A percentile compares a stretch with the other conserved stretches of the same genome.
These are phyloP conservation scores for Madoqua kirkii DNA, from an alignment of 2,113 vertebrate species.

Conservation along the genomic window DNA sequence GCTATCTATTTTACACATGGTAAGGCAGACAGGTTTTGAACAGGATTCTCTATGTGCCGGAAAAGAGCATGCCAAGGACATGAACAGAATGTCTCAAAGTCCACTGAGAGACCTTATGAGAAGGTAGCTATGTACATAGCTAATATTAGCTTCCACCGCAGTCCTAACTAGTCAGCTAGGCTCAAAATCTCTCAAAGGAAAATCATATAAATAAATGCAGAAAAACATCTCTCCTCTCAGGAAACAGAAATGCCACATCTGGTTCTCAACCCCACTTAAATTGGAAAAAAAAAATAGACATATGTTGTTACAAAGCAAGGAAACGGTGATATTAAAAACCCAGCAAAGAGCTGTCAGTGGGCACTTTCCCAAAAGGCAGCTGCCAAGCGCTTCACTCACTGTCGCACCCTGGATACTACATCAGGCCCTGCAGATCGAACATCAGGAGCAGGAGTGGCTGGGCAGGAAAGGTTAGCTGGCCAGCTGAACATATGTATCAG, in stretches of 20 bases:
- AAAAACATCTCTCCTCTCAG: background rate
- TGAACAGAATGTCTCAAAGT: background rate
- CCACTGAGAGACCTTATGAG: background rate
- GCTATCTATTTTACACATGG: background rate
- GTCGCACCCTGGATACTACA: accelerated
- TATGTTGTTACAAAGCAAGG: background rate
- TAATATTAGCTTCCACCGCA: background rate
- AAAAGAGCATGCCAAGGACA: background rate
- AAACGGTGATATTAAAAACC: background rate
- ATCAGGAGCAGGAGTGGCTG: background rate
- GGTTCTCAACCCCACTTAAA: slow-evolving; percentile 3
- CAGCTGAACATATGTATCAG: background rate
- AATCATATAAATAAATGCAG: background rate
- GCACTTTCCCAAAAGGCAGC: background rate
- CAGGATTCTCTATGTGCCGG: background rate
- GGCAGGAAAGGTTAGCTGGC: background rate
- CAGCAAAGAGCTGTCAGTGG: background rate
- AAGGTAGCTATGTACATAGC: background rate
- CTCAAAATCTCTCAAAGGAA: background rate
- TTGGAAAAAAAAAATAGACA: background rate
- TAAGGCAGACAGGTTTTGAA: background rate
- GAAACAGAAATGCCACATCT: slow-evolving; percentile 40
- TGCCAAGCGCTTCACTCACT: background rate
- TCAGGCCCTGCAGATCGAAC: background rate
- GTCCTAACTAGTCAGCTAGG: background rate